Conservation (phyloP, 2,113 vertebrate species). For the Pseudonaja textilis region DNA sequence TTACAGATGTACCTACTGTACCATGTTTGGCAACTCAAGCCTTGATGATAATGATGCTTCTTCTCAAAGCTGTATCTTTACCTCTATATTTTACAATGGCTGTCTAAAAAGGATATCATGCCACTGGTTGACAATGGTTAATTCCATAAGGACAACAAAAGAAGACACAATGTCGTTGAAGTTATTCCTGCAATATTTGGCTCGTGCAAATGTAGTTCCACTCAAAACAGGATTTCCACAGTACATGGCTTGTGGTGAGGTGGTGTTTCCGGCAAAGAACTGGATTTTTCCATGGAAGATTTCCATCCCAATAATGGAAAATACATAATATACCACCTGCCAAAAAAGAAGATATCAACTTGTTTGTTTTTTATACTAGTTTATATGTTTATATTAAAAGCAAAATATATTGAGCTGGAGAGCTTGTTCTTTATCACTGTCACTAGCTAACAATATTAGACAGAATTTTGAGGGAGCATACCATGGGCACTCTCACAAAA, state of each 20-base stretch:
- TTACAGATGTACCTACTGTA: neutral
- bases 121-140: slow-evolving; percentile 96
- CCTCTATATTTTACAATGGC: neutral
- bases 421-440: neutral
- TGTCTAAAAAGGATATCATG: slow-evolving; percentile 86
- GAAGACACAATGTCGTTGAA: slow-evolving; percentile 84
- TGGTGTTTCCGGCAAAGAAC: slow-evolving; percentile 65
- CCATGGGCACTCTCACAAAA: neutral
- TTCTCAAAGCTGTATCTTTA: neutral
- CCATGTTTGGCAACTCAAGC: neutral
- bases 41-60: neutral
- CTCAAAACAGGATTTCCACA: slow-evolving; percentile 83
- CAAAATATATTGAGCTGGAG: neutral
- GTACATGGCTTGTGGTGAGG: slow-evolving; percentile 54
- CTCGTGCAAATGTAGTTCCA: slow-evolving; percentile 75
- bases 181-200: slow-evolving; percentile 92
- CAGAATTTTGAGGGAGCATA: neutral
- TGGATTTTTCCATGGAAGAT: slow-evolving; percentile 81
- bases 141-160: slow-evolving; percentile 85
- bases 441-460: neutral
- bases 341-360: neutral
- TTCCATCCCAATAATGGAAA: slow-evolving; percentile 93
- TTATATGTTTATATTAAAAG: neutral
- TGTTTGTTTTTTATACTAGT: neutral
- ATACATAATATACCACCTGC: slow-evolving; percentile 89